Percentiles rank a stretch among this genome's conserved stretches.
These are phyloP conservation scores for Chloroceryle inda DNA, from an alignment of 2,797 vertebrate genomes.

Conservation along the genomic window DNA sequence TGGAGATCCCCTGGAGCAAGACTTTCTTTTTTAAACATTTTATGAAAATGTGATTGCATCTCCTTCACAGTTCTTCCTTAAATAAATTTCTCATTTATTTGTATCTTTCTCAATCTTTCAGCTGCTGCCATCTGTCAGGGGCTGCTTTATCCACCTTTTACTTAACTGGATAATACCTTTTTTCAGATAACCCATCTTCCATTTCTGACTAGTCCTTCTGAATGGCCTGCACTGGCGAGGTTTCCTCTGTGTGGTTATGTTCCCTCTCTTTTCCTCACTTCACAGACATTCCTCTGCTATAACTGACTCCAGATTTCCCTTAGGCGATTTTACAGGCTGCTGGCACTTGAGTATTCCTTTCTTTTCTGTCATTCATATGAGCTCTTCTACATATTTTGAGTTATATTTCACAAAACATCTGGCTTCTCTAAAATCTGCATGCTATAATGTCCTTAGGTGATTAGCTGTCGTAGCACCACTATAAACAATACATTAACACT, in stretches of 20 bases:
- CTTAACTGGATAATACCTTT: neutral
- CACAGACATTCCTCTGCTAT: neutral
- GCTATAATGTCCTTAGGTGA: neutral
- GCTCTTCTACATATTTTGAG: neutral
- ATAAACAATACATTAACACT: neutral
- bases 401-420: slow-evolving; percentile 3
- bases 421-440: neutral
- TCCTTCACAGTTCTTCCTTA: neutral
- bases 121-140: neutral
- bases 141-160: neutral
- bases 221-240: neutral
- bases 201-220: neutral
- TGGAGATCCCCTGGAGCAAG: neutral
- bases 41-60: neutral
- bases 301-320: slow-evolving; percentile 49
- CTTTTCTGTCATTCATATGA: neutral
- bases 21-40: neutral
- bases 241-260: neutral
- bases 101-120: neutral
- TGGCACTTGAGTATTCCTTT: neutral
- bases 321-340: slow-evolving; percentile 13
- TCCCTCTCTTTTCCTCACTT: slow-evolving; percentile 16
- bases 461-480: neutral
- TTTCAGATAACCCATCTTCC: neutral
- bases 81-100: neutral